Evolutionary conservation across 2,888 invertebrate genomes (phyloP), one percentile per base, ranked within the genome.

Genomic region (Lasioglossum figueresi): DNA sequence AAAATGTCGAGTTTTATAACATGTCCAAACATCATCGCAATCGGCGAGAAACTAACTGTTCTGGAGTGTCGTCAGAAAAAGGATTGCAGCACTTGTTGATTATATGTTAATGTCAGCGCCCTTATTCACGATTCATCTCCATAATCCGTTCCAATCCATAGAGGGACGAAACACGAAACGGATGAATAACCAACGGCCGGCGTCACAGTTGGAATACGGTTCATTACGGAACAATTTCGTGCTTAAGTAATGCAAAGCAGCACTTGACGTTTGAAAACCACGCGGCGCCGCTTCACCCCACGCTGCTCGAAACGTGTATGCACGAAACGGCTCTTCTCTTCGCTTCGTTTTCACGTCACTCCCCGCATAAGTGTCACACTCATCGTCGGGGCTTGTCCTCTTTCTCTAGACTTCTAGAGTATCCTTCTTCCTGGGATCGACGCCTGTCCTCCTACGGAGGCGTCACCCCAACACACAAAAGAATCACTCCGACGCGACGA

Each of bases 401-500:
- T 79, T 85, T 80, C 79, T 78, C 79, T 52, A 14, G 73, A 63
- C 76, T 79, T 78, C 79, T 52, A 14, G 73, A 63, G 78, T 79
- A 87, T 85, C 85, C 82, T 86, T 84, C 79, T 56, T 82, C 80
- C 80, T 72, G 71, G 78, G 77, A 80, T 68, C 80, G 70, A 79
- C 68, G 82, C 45, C 56, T 75, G 79, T 74, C 72, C 76, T 77
- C 52, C 52, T 52, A 79, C 63, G 75, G 68, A 72, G 76, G 82
- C 80, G 85, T 80, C 56, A 68, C 70, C 31, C 23, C 75, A 43
- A 68, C 66, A 37, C 84, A 86, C 85, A 85, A 86, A 86, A 87
- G 83, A 77, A 83, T 87, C 86, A 68, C 87, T 83, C 37, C 34
- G 34, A 63, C 63, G 70, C 43, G 76, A 72, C 72, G 74, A 12